Evolutionary conservation across 2,888 invertebrate species (phyloP).

Genomic region (Cheilosia vulpina): DNA sequence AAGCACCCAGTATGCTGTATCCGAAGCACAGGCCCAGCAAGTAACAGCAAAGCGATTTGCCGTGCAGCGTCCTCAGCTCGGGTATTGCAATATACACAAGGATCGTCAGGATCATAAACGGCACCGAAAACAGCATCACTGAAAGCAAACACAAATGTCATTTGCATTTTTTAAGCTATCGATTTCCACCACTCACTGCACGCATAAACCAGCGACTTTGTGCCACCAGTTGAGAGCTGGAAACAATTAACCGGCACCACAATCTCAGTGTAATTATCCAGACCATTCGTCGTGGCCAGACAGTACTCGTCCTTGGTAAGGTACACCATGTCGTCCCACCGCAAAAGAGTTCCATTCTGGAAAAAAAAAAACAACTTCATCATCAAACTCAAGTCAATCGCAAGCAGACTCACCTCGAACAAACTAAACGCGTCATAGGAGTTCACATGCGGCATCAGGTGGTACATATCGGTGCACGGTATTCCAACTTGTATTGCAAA

Average conservation of each 20-base stretch:
- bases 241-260: conserved; percentile 81
- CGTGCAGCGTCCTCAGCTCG: conserved; percentile 89
- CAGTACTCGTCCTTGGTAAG: conserved; percentile 80
- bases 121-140: conserved; percentile 90
- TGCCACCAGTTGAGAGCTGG: conserved; percentile 20
- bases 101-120: conserved; percentile 89
- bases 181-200: conserved; percentile 77
- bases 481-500: conserved; percentile 78
- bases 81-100: conserved; percentile 89
- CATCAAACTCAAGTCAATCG: background rate
- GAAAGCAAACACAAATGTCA: conserved; percentile 73
- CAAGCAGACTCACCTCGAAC: conserved; percentile 76
- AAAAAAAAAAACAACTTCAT: background rate
- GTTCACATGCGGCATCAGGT: conserved; percentile 76
- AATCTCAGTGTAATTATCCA: conserved; percentile 76
- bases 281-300: conserved; percentile 77
- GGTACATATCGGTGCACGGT: conserved; percentile 78
- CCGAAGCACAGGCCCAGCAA: conserved; percentile 87
- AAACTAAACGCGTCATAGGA: conserved; percentile 77
- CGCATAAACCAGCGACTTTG: conserved; percentile 79
- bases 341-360: conserved; percentile 80
- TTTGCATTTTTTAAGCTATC: background rate
- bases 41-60: conserved; percentile 91
- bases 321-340: conserved; percentile 77
- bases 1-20: conserved; percentile 85